phyloP scores from a whole-genome alignment of 2,888 invertebrate genomes.

The Tiliacea citrago region DNA sequence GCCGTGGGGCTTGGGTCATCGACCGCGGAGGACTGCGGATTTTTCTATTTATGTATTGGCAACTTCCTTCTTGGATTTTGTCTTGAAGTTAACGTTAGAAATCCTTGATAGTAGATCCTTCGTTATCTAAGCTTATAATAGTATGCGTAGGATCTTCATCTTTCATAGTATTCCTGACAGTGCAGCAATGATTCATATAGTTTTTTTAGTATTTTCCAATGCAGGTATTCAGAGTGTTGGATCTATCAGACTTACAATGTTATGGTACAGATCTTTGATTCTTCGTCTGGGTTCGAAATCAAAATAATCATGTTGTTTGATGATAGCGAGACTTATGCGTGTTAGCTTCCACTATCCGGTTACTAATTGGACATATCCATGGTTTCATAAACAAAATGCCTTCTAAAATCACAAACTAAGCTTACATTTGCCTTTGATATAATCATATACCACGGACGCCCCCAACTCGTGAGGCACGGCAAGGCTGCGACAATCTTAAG shows the following conservation, averaged over 20 bases:
- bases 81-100: not conserved
- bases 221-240: not conserved
- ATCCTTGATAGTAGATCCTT: no score
- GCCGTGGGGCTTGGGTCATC: constrained; percentile 21
- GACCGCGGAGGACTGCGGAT: constrained; percentile 17
- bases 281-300: not conserved
- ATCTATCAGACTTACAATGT: not conserved
- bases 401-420: constrained; percentile 12
- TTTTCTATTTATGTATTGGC: constrained; percentile 20
- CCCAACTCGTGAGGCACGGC: constrained; percentile 40
- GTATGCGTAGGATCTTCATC: not conserved
- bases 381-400: constrained; percentile 10
- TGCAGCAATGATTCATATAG: not conserved
- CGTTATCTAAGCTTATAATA: not conserved
- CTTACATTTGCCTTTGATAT: constrained; percentile 39
- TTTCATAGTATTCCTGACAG: not conserved
- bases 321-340: not conserved
- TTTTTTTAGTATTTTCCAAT: no score
- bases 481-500: constrained; percentile 37
- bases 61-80: not conserved
- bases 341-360: constrained; percentile 2
- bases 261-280: not conserved
- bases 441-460: constrained; percentile 49
- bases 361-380: constrained; percentile 14
- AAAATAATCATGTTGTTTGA: not conserved